A percentile compares a stretch with the other conserved stretches of the same genome.
Evolutionary conservation across 2,113 vertebrate species (phyloP).

Genomic region (Cygnus buccinator): DNA sequence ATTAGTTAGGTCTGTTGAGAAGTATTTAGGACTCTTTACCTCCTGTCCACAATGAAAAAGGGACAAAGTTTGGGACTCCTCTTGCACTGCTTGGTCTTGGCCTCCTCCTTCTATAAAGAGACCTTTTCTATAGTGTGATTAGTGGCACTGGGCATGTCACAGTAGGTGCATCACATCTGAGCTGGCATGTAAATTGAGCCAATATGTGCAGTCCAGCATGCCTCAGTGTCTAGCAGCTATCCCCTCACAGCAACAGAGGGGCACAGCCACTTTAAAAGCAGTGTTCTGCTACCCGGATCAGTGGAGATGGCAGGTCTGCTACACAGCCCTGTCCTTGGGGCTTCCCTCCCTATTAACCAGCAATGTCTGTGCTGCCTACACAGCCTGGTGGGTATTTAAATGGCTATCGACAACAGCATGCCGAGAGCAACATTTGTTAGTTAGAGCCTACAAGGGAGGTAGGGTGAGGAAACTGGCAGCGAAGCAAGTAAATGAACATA

Average conservation of each 20-base stretch:
- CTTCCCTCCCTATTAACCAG: not conserved
- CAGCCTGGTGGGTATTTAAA: not conserved
- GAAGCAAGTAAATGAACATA: not conserved
- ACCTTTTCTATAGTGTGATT: not conserved
- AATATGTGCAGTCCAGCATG: not conserved
- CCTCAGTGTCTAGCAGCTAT: not conserved
- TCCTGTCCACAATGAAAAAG: not conserved
- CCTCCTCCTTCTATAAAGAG: not conserved
- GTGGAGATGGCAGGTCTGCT: not conserved
- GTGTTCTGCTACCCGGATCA: not conserved
- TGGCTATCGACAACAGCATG: constrained; percentile 1
- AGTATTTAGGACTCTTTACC: not conserved
- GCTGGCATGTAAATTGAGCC: not conserved
- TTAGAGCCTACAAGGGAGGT: not conserved
- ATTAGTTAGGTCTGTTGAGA: not conserved
- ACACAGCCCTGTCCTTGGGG: not conserved
- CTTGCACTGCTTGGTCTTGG: not conserved
- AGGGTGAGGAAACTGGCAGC: rapidly evolving
- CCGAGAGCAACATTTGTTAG: not conserved
- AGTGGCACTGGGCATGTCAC: not conserved
- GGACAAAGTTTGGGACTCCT: not conserved
- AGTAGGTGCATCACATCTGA: not conserved
- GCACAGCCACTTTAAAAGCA: not conserved
- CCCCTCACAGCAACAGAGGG: not conserved
- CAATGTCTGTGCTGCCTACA: not conserved